Evolutionary conservation across 2,797 vertebrate genomes (phyloP), one percentile per base, ranked within the genome.

Genomic region (Darevskia mixta): DNA sequence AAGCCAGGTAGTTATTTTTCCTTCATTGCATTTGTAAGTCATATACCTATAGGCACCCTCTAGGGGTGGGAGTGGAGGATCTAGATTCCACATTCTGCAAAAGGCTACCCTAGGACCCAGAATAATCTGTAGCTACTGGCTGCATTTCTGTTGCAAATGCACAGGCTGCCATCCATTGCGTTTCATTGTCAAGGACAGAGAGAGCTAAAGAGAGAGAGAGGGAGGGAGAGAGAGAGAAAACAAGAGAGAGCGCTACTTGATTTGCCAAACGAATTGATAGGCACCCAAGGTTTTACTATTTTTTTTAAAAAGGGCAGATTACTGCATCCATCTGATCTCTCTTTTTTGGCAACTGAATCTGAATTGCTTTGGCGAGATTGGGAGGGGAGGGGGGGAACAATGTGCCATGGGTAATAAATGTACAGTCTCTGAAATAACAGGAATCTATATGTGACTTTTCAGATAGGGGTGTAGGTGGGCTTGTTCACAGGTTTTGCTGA

Each of bases 121-220:
- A 73, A 38, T 80, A 85, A 80, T 75, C 41, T 79, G 38, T 75
- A 49, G 82, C 55, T n/a, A 29, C 49, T 69, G 67, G 71, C 78
- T 75, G 43, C 78, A 71, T 86, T 81, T 29, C 55, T 41, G 76
- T 41, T 41, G 69, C 83, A 67, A 75, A 81, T 27, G 79, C 55
- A 64, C 25, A 82, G 32, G 13, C 86, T 82, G 61, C 73, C 73
- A 77, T 88, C 81, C 43, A 1, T 66, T 89, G 83, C 5, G 29
- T 76, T 85, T 76, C 88, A 85, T 89, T 89, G 78, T 86, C 88
- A 89, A 89, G 83, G 88, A 55, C 78, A 41, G 58, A 49, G 17
- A 66, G 78, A 38, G 13, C 1, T 27, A 29, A 8, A 1, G 18
- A 5, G 86, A 45, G 45, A 35, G 38, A 8, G 73, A 49, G 41